A percentile compares a stretch with the other conserved stretches of the same genome.
phyloP scores from a whole-genome alignment of 2,797 vertebrate species.

The Knipowitschia caucasica region DNA sequence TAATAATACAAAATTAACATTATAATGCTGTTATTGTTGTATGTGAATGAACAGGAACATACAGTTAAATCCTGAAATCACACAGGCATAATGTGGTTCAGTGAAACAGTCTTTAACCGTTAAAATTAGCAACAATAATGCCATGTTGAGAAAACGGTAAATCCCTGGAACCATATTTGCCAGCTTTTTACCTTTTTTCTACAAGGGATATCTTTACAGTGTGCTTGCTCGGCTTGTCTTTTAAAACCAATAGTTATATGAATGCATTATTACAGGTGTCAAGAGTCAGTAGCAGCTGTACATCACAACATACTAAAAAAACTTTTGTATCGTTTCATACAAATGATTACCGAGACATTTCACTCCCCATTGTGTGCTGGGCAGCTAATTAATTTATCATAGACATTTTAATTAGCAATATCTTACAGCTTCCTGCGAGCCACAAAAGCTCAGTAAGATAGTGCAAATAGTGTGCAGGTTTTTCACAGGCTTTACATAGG shows the following conservation, averaged over 20 bases:
- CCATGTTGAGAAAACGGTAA: background rate
- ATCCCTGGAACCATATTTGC: too few relatives aligned
- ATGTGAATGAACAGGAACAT: too few relatives aligned
- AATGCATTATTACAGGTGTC: background rate
- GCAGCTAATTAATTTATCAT: conserved; percentile 81
- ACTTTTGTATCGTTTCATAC: conserved; percentile 72
- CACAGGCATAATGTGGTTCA: too few relatives aligned
- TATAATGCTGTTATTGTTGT: too few relatives aligned
- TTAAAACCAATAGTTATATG: too few relatives aligned
- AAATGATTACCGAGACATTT: conserved; percentile 65
- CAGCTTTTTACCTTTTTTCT: too few relatives aligned
- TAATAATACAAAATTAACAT: too few relatives aligned
- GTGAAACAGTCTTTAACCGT: too few relatives aligned
- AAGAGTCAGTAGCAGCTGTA: conserved; percentile 34
- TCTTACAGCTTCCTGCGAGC: conserved; percentile 66
- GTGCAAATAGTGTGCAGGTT: conserved; percentile 50
- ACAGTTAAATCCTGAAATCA: too few relatives aligned
- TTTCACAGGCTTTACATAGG: conserved; percentile 36
- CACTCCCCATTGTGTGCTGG: conserved; percentile 65
- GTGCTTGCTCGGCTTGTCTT: too few relatives aligned
- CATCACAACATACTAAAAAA: conserved; percentile 54
- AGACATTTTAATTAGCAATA: conserved; percentile 77
- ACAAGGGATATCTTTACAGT: too few relatives aligned
- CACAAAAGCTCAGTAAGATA: conserved; percentile 61
- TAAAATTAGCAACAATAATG: too few relatives aligned